Percentiles rank a stretch among this genome's conserved stretches.
These are phyloP conservation scores for Tautogolabrus adspersus DNA, from an alignment of 2,113 vertebrate genomes.

Conservation along the genomic window DNA sequence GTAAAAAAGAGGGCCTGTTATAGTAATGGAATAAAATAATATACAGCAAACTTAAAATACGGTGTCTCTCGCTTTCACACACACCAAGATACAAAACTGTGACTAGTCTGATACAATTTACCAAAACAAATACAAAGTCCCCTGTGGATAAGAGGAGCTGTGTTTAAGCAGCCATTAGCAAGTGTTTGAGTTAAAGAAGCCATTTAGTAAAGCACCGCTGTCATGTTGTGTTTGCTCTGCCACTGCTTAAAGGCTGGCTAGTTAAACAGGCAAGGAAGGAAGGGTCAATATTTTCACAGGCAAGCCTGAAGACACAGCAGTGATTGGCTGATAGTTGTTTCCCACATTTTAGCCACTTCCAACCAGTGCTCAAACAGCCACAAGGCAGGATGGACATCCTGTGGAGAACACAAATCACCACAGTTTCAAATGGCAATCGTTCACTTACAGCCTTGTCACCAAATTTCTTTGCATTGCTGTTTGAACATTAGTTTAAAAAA, in stretches of 20 bases:
- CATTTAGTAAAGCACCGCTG: constrained; percentile 59
- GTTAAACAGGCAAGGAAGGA: constrained; percentile 74
- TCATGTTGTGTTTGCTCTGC: constrained; percentile 81
- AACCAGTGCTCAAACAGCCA: constrained; percentile 8
- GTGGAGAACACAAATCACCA: constrained; percentile 27
- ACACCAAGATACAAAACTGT: constrained; percentile 47
- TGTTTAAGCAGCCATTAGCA: constrained; percentile 78
- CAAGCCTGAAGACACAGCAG: constrained; percentile 70
- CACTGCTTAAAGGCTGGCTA: constrained; percentile 81
- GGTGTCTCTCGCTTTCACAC: constrained; percentile 46
- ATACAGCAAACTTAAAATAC: background rate
- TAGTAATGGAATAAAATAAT: background rate
- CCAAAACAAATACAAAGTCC: constrained; percentile 79
- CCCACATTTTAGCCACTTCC: constrained; percentile 46
- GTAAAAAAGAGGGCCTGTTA: too few species aligned
- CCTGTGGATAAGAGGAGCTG: constrained; percentile 64
- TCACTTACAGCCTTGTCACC: background rate
- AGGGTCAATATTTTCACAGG: constrained; percentile 87
- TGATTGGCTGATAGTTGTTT: constrained; percentile 65
- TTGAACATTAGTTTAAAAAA: background rate
- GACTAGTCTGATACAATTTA: constrained; percentile 55
- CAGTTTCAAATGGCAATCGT: background rate
- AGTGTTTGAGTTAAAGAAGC: constrained; percentile 72
- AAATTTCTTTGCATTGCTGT: background rate
- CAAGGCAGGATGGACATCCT: constrained; percentile 37